Base-by-base conservation (phyloP, 2,888 invertebrate genomes). In the Aporophyla lueneburgensis region DNA sequence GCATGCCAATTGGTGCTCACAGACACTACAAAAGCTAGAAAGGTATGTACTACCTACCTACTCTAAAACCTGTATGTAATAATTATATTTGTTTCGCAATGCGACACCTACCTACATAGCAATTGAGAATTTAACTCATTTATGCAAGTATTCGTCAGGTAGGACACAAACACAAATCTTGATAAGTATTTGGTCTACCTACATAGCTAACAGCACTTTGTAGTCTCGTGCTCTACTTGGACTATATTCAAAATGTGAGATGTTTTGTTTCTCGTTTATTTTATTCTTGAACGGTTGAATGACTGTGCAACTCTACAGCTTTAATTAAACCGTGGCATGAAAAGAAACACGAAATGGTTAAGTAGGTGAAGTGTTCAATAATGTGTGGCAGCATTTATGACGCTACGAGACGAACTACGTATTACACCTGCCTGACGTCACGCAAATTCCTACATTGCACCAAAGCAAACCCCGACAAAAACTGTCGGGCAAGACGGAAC, bases 1-100 rank as follows among this genome's bases (percentile, higher is more conserved):
- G 63, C 56, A 51, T 33, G 24, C 59, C 53, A 61, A 68, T 33
- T 46, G 43, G 54, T 66, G 46, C 49, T 74, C 40, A 61, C 40
- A 56, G 53, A 63, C 58, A 74, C 69, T 65, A 46, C 46, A 77
- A 71, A 76, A 56, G 71, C 63, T 65, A 53, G 62, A 77, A 69
- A 62, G 16, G 56, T 7, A 46, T 3, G 10, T 46, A 46, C 19
- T 3, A 1, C 10, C 19, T 46, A 24, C 2, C n/a, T 14, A 62
- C 24, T 24, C 24, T 65, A 49, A 49, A 66, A 66, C 65, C 14
- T 66, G 49, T 21, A 27, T 65, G 10, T 9, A 10, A 12, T 10
- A 1, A 10, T 46, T 46, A 27, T 66, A 1, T 27, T 66, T 49
- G 2, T 49, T 66, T 66, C 21, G 21, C 7, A 66, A 49, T 49